Conservation (phyloP, 1,140 invertebrate genomes). For the Anastrepha obliqua region DNA sequence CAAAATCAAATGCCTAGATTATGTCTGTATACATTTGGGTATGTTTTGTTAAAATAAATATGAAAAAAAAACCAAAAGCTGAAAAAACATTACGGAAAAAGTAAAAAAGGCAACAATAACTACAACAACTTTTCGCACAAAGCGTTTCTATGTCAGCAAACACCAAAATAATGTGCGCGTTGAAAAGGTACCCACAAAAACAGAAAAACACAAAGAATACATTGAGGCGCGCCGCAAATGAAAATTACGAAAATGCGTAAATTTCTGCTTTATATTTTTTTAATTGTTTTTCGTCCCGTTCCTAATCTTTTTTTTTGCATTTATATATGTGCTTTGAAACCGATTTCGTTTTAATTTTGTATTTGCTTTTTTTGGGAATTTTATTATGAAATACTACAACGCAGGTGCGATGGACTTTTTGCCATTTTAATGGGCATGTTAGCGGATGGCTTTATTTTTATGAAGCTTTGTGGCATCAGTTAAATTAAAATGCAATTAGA, state of each 20-base stretch:
- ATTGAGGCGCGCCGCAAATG: constrained; percentile 1
- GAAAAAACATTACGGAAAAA: neutral
- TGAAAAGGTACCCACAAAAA: neutral
- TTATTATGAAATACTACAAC: neutral
- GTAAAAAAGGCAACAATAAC: neutral
- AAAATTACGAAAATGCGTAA: constrained; percentile 27
- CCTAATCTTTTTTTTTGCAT: neutral
- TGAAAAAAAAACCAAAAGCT: neutral
- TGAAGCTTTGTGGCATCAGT: neutral
- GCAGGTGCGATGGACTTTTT: neutral
- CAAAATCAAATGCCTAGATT: neutral
- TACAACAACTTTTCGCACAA: neutral
- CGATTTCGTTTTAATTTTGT: neutral
- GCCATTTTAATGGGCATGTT: neutral
- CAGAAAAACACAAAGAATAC: neutral
- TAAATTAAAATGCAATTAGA: constrained; percentile 11
- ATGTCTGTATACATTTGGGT: no score
- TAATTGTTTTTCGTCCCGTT: neutral
- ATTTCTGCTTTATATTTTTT: neutral
- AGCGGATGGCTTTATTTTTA: neutral
- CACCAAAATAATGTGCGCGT: neutral
- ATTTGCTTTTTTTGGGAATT: neutral
- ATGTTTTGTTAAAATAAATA: neutral
- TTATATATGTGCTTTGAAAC: neutral
- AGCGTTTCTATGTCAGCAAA: neutral